These are phyloP conservation scores for Pygocentrus nattereri DNA, from an alignment of 2,797 vertebrate genomes.

Conservation along the genomic window DNA sequence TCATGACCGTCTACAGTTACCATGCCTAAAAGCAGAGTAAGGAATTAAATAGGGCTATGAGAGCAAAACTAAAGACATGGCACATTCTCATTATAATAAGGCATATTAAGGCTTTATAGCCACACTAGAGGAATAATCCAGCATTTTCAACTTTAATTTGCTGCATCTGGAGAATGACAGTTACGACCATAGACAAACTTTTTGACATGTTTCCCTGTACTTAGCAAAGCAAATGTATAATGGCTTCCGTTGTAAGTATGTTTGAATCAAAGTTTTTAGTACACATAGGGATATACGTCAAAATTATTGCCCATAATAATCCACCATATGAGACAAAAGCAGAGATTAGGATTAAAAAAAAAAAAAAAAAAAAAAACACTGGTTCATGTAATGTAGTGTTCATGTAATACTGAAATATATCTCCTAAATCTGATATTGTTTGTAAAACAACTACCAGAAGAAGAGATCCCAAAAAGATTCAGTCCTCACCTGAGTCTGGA, in stretches of 20 bases:
- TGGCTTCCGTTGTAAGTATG: background rate
- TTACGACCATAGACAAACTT: background rate
- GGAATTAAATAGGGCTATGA: background rate
- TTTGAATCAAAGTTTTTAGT: background rate
- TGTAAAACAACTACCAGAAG: background rate
- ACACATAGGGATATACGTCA: background rate
- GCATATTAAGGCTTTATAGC: background rate
- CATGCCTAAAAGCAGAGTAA: constrained; percentile 75
- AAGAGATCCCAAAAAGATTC: background rate
- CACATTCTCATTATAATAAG: background rate
- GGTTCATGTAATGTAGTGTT: too few species aligned
- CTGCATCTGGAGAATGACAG: background rate
- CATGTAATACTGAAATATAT: too few species aligned
- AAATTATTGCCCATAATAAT: too few species aligned
- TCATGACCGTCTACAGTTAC: constrained; percentile 89
- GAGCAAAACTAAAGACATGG: background rate
- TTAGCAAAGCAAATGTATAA: background rate
- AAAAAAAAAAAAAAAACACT: too few species aligned
- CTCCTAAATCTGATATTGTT: background rate
- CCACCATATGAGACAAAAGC: too few species aligned
- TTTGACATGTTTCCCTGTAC: background rate
- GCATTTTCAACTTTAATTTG: too few species aligned
- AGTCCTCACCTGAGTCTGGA: constrained; percentile 78
- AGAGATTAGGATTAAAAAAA: too few species aligned
- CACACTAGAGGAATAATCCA: background rate